Percentiles rank a stretch among this genome's conserved stretches.
These are phyloP conservation scores for Lanistes nyassanus DNA, from an alignment of 1,140 invertebrate species.

Conservation along the genomic window DNA sequence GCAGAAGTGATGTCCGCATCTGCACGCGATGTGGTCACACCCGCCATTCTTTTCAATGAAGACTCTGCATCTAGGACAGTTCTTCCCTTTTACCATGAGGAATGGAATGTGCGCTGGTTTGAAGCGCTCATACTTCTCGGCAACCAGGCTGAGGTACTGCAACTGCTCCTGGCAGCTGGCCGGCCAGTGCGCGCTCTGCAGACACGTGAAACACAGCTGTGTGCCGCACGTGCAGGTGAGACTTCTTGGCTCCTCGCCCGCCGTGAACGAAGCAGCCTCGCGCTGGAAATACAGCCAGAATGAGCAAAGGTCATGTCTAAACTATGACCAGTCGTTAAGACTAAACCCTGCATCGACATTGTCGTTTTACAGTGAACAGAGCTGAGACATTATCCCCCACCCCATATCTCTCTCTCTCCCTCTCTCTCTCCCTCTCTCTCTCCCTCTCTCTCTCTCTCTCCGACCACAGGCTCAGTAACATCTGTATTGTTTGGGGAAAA, in stretches of 20 bases:
- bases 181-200: slow-evolving; percentile 47
- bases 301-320: background rate
- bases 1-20: slow-evolving; percentile 26
- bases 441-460: too few relatives aligned
- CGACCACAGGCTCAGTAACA: too few relatives aligned
- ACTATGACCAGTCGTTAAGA: too few relatives aligned
- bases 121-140: background rate
- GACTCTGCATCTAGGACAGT: slow-evolving; percentile 19
- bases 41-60: slow-evolving; percentile 34
- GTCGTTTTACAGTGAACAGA: too few relatives aligned
- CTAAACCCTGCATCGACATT: too few relatives aligned
- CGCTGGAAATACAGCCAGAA: background rate
- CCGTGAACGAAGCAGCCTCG: background rate
- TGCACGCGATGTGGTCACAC: slow-evolving; percentile 25
- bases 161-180: slow-evolving; percentile 37
- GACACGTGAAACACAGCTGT: slow-evolving; percentile 44
- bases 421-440: too few relatives aligned
- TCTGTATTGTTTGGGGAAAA: too few relatives aligned
- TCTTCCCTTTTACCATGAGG: slow-evolving; percentile 19
- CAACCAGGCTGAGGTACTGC: slow-evolving; percentile 24
- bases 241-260: slow-evolving; percentile 11
- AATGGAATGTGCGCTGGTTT: background rate
- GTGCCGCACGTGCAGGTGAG: slow-evolving; percentile 41
- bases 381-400: too few relatives aligned
- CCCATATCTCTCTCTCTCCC: too few relatives aligned